Evolutionary conservation across 2,888 invertebrate species (phyloP).

Genomic region (Caenorhabditis afra): DNA sequence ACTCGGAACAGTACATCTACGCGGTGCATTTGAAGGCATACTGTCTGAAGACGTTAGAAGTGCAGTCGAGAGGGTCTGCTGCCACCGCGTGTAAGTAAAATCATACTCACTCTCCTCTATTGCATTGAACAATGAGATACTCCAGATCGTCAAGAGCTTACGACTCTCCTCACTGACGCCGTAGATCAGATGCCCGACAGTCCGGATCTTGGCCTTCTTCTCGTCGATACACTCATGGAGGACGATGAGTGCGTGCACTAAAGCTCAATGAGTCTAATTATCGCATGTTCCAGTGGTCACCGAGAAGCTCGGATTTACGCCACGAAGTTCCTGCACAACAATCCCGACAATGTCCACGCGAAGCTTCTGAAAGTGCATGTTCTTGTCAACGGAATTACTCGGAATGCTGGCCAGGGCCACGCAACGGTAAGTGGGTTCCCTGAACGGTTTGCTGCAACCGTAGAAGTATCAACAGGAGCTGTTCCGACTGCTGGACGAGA

Average conservation of each 20-base stretch:
- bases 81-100: not conserved
- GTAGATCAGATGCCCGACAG: conserved; percentile 22
- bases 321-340: conserved; percentile 32
- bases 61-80: conserved; percentile 8
- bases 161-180: not conserved
- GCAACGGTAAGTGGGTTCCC: conserved; percentile 9
- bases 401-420: conserved; percentile 35
- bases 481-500: conserved; percentile 17
- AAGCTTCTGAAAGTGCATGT: conserved; percentile 57
- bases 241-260: conserved; percentile 38
- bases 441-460: not conserved
- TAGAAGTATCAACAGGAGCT: conserved; percentile 17
- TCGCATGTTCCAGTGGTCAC: conserved; percentile 14
- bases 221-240: conserved; percentile 33
- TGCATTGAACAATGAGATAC: not conserved
- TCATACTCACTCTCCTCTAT: no score
- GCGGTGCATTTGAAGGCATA: conserved; percentile 26
- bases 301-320: conserved; percentile 42
- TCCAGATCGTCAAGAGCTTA: conserved; percentile 24
- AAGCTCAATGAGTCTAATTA: no score
- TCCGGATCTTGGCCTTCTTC: conserved; percentile 28
- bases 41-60: conserved; percentile 8
- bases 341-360: conserved; percentile 40
- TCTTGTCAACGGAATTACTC: conserved; percentile 36
- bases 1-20: conserved; percentile 22